Evolutionary conservation across 2,888 invertebrate species (phyloP).

Genomic region (Ditula angustiorana): DNA sequence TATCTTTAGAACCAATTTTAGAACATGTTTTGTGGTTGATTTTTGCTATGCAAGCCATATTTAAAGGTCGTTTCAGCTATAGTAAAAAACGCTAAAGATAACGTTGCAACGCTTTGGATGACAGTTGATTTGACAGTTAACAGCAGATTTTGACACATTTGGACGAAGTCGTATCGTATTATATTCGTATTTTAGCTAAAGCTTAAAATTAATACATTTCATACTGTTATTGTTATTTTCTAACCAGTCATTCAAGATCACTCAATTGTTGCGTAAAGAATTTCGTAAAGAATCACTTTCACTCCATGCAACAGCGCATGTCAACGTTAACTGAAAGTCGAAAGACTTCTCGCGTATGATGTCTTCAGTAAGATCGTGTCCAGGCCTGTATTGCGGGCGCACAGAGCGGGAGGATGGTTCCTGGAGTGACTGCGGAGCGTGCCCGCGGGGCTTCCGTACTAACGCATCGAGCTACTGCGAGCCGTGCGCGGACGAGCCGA

Average conservation of each 20-base stretch:
- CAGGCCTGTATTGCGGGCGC: conserved; percentile 94
- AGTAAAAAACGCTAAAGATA: not conserved
- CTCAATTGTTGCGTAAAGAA: no score
- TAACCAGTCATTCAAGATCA: not conserved
- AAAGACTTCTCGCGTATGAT: conserved; percentile 47
- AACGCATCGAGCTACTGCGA: conserved; percentile 90
- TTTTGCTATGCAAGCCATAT: not conserved
- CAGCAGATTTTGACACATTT: not conserved
- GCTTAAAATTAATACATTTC: not conserved
- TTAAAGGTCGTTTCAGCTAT: conserved; percentile 6
- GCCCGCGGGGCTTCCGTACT: conserved; percentile 92
- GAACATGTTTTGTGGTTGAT: not conserved
- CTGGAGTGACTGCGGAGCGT: conserved; percentile 94
- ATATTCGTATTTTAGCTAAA: not conserved
- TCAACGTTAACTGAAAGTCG: not conserved
- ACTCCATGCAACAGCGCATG: not conserved
- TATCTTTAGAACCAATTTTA: no score
- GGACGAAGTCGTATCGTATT: not conserved
- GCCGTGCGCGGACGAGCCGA: conserved; percentile 90
- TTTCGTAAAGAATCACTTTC: not conserved
- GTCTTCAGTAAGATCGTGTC: conserved; percentile 86
- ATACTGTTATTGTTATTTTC: not conserved
- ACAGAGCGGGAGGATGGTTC: conserved; percentile 86
- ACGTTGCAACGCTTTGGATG: not conserved
- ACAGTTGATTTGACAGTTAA: not conserved